phyloP scores from a whole-genome alignment of 2,113 vertebrate genomes.

The Noctilio leporinus region DNA sequence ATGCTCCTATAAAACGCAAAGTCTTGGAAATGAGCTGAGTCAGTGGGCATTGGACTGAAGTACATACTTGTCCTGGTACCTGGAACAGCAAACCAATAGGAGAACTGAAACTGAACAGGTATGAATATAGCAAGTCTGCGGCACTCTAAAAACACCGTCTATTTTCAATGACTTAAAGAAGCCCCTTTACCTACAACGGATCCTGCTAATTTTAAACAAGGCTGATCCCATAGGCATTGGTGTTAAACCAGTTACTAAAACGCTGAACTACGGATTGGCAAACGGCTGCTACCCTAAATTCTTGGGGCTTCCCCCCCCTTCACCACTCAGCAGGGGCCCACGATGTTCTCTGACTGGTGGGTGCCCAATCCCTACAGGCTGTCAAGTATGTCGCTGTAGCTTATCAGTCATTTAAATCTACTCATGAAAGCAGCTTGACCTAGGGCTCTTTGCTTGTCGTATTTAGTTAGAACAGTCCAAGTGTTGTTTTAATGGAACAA shows the following conservation, averaged over 20 bases:
- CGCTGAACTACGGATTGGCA: not conserved
- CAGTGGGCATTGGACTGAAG: not conserved
- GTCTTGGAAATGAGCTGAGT: not conserved
- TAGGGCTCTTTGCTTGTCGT: not conserved
- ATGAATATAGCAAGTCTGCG: not conserved
- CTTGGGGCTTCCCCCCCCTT: not conserved
- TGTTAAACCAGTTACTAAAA: not conserved
- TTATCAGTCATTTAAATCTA: not conserved
- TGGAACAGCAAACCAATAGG: not conserved
- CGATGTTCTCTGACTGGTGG: not conserved
- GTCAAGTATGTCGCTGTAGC: not conserved
- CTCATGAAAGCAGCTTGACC: not conserved
- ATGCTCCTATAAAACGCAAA: not conserved
- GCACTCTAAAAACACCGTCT: not conserved
- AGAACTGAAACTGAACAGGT: not conserved
- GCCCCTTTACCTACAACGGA: not conserved
- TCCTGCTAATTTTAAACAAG: not conserved
- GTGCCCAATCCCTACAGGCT: fast-evolving
- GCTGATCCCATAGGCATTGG: not conserved
- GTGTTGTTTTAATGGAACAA: not conserved
- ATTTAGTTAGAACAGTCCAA: not conserved
- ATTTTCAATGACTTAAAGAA: not conserved
- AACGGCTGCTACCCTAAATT: not conserved
- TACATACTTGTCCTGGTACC: not conserved
- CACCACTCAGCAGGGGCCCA: not conserved